Evolutionary conservation across 1,140 invertebrate genomes (phyloP), one percentile per base, ranked within the genome.

Genomic region (Drosophila auraria): DNA sequence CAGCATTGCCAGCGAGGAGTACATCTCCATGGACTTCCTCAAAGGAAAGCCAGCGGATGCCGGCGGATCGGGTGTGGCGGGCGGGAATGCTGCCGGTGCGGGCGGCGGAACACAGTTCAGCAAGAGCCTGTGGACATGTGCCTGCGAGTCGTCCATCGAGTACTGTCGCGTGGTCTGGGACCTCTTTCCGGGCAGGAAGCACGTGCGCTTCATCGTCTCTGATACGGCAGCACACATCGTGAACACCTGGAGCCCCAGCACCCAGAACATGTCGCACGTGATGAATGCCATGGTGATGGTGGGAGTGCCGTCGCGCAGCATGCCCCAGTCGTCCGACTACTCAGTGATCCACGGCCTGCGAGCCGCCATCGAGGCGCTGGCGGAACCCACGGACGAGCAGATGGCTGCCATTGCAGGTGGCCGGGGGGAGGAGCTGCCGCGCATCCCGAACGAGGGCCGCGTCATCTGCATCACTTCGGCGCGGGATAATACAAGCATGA

Each of bases 101-200:
- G 65, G 20, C 6, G 42, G 56, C 36, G 69, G 80, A 44, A 70
- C 83, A 7, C 79, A 83, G 56, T 81, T 93, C 20, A 92, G 90
- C 47, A 99, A 99, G 93, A 97, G 97, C 9, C 87, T 99, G 51
- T 99, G 98, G 98, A 99, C 98, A 1, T 98, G 97, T 84, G 97
- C 96, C 83, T 97, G 99, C 2, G 98, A 99, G 94, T 96, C 97
- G 5, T 96, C 98, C 4, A 95, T 99, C 56, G 98, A 99, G 94
- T 99, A 99, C 91, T 98, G 98, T 89, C 95, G 98, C 25, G 98
- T 99, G 79, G 97, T 99, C 8, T 99, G 98, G 97, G 98, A 99
- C 94, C 94, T 99, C 27, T 99, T 98, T 94, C 97, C 98, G 1
- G 94, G 95, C 44, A 96, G 96, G 68, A 98, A 98, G 95, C 94